Evolutionary conservation across 2,888 invertebrate genomes (phyloP), one percentile per base, ranked within the genome.

Genomic region (Biston betularia): DNA sequence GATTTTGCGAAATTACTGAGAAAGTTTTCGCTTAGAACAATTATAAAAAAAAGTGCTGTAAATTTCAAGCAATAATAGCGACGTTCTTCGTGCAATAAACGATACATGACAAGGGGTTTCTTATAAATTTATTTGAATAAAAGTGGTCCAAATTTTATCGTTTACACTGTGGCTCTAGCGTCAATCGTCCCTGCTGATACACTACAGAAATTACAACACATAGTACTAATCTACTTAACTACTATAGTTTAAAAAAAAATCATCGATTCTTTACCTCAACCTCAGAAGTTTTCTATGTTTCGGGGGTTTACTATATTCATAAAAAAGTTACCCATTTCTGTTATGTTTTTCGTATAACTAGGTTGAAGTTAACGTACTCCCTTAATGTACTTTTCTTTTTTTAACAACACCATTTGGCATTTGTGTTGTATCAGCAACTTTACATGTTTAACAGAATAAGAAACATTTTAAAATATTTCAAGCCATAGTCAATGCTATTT

Each of bases 401-500:
- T 6, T 1, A 24, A 24, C 6, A 6, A 12, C 12, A 12, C n/a
- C 11, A n/a, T 44, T 44, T 44, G 44, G 4, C 14, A 14, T 45
- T n/a, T 14, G 45, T 46, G 0, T 9, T 24, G 15, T 24, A 46
- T 24, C 44, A 44, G 44, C 12, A 44, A 12, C 12, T 5, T 42
- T 10, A 11, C 4, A 8, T 14, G 24, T 24, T 48, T 48, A 15
- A 15, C 34, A 24, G 24, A 59, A 59, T 56, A 58, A 6, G 67
- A 71, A 75, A 45, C 64, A 74, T 70, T 68, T 73, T 71, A 11
- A 71, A 72, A 64, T 71, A 80, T 71, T 65, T 35, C 75, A 78
- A 14, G 87, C 87, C 85, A 86, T 87, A 83, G 80, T 77, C 78
- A 80, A 84, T 84, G 85, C 85, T 85, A 88, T 84, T 76, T 55